Percentiles rank a stretch among this genome's conserved stretches.
These are phyloP conservation scores for Periophthalmus modestus DNA, from an alignment of 2,113 vertebrate genomes.

Conservation along the genomic window DNA sequence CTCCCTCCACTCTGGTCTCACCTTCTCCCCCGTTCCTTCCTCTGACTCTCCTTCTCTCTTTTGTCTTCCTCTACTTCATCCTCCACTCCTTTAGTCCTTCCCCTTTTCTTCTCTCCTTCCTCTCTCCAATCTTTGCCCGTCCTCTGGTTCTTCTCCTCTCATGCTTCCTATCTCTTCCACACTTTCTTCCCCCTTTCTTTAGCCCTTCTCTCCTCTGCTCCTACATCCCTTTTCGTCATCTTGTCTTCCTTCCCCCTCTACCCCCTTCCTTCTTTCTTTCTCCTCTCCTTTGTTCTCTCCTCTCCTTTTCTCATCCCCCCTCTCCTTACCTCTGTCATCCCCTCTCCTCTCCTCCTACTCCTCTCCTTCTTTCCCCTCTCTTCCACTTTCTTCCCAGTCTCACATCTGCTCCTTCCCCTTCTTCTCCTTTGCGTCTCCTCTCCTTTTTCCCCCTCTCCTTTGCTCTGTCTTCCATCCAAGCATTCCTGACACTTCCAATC, in stretches of 20 bases:
- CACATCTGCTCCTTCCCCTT: too few relatives aligned
- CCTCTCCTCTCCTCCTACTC: constrained; percentile 1
- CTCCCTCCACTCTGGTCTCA: too few relatives aligned
- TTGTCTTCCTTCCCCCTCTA: too few relatives aligned
- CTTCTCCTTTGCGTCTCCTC: too few relatives aligned
- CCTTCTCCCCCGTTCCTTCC: too few relatives aligned
- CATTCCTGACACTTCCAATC: constrained; percentile 60
- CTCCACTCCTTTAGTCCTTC: background rate
- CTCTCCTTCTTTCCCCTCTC: constrained; percentile 35
- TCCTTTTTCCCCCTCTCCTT: background rate
- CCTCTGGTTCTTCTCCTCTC: constrained; percentile 2
- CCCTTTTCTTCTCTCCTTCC: constrained; percentile 19
- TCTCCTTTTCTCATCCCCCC: too few relatives aligned
- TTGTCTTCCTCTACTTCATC: constrained; percentile 42
- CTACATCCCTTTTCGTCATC: background rate
- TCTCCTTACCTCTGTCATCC: constrained; percentile 21
- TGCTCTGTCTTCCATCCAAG: constrained; percentile 38
- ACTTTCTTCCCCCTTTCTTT: background rate
- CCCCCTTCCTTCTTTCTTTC: too few relatives aligned
- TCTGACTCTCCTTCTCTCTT: constrained; percentile 6
- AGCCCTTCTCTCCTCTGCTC: constrained; percentile 29
- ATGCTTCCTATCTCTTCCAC: constrained; percentile 40
- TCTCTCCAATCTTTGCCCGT: too few relatives aligned
- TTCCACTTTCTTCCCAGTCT: constrained; percentile 2
- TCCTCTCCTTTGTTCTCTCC: too few relatives aligned